phyloP scores from a whole-genome alignment of 1,140 invertebrate species.

The Drosophila takahashii region DNA sequence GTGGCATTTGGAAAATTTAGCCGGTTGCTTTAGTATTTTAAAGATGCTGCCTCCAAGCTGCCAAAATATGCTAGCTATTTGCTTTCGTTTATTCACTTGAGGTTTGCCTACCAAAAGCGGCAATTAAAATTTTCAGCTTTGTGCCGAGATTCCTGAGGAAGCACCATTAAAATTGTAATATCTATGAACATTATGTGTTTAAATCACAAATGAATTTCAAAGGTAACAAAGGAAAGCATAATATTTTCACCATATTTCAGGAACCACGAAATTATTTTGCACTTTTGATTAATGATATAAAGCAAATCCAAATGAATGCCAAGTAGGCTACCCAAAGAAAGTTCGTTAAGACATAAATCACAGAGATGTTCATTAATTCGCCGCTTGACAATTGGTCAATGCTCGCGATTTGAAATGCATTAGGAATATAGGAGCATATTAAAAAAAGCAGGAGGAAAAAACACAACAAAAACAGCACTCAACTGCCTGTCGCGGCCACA shows the following conservation, averaged over 20 bases:
- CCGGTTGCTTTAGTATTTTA: slow-evolving; percentile 34
- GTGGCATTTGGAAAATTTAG: slow-evolving; percentile 40
- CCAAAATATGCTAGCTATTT: slow-evolving; percentile 22
- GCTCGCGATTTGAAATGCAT: slow-evolving; percentile 72
- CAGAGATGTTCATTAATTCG: slow-evolving; percentile 65
- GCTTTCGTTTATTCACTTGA: slow-evolving; percentile 21
- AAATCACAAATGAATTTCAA: neutral
- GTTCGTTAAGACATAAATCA: slow-evolving; percentile 58
- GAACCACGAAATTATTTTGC: slow-evolving; percentile 18
- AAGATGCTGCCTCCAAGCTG: slow-evolving; percentile 7
- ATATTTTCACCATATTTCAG: neutral
- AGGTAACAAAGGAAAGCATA: neutral
- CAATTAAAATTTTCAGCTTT: slow-evolving; percentile 24
- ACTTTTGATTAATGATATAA: slow-evolving; percentile 55
- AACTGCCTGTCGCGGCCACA: slow-evolving; percentile 41
- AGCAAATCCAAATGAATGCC: slow-evolving; percentile 36
- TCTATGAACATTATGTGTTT: too few relatives aligned
- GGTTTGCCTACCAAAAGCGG: slow-evolving; percentile 13
- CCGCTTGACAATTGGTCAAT: slow-evolving; percentile 73
- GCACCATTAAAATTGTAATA: too few relatives aligned
- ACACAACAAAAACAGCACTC: slow-evolving; percentile 25
- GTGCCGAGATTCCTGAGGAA: slow-evolving; percentile 1
- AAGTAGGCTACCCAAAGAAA: slow-evolving; percentile 14
- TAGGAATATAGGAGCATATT: slow-evolving; percentile 28
- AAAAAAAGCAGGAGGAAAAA: slow-evolving; percentile 11